Evolutionary conservation across 2,113 vertebrate genomes (phyloP).

Genomic region (Pituophis catenifer): DNA sequence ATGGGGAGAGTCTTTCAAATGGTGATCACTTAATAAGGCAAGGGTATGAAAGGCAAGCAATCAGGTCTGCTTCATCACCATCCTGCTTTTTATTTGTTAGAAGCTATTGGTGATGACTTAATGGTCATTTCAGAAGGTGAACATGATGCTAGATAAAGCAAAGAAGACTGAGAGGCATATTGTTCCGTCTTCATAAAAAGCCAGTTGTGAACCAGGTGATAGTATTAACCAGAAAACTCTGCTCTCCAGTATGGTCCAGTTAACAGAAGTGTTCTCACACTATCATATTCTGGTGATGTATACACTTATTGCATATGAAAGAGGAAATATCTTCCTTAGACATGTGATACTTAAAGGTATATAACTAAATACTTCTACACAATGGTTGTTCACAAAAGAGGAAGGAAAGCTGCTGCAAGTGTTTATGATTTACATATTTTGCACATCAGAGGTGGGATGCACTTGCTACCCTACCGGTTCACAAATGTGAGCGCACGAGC

Average conservation of each 20-base stretch:
- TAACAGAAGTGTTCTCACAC: neutral
- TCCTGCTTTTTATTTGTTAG: constrained; percentile 30
- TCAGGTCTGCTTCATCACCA: constrained; percentile 36
- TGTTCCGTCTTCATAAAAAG: constrained; percentile 13
- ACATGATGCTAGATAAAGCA: constrained; percentile 36
- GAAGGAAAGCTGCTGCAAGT: neutral
- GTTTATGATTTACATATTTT: neutral
- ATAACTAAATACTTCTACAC: neutral
- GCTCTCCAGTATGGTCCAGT: constrained; percentile 23
- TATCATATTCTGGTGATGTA: constrained; percentile 30
- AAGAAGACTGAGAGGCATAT: constrained; percentile 37
- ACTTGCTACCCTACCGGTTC: too few species aligned
- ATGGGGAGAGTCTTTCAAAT: constrained; percentile 43
- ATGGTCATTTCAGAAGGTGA: constrained; percentile 41
- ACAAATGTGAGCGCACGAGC: too few species aligned
- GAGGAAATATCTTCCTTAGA: neutral
- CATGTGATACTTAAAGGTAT: neutral
- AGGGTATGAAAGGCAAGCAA: constrained; percentile 36
- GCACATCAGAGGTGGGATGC: too few species aligned
- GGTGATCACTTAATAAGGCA: constrained; percentile 51
- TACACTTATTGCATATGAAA: neutral
- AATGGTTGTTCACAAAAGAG: neutral
- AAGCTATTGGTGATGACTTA: constrained; percentile 19
- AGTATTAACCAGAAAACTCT: constrained; percentile 1
- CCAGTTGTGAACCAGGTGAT: constrained; percentile 29